Evolutionary conservation across 2,797 vertebrate species (phyloP), one percentile per base, ranked within the genome.

Genomic region (Hyperoplus lanceolatus): DNA sequence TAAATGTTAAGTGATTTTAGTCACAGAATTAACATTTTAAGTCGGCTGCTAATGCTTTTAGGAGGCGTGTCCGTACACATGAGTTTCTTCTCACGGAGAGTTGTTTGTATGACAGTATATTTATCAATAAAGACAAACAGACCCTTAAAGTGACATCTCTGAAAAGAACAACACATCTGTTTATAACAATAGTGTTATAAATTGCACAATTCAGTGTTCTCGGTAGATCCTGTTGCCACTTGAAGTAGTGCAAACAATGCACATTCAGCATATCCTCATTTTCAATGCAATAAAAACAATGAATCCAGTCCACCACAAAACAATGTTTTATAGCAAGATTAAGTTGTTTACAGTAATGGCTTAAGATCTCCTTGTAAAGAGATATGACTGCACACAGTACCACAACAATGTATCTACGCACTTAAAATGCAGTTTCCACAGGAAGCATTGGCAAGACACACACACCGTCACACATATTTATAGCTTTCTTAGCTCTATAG

Each of bases 241-340:
- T 80, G 36, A 55, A 81, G 10, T 75, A 79, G 60, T 76, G 65
- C 84, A 75, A 75, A 86, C 63, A 8, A 56, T 75, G 83, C 85
- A 82, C 65, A 71, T 84, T 89, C n/a, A 78, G 64, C 73, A 29
- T 75, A 58, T 79, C 70, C 49, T 80, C 56, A 59, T 81, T 85
- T 75, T 65, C 86, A 77, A 71, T 78, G 66, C 81, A 84, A 80
- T 91, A 86, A 91, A 92, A 91, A 68, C 84, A 74, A 67, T 74
- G 59, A 89, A 85, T 82, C 55, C 69, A 62, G 73, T 86, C 81
- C 74, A 81, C 85, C 87, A 79, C 61, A 87, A 82, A 86, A 76
- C 85, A 87, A 76, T 69, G 58, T 77, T 85, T 89, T 88, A 90
- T 78, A 72, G 84, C 76, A 62, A 61, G 70, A 54, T 75, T 76